Evolutionary conservation across 2,797 vertebrate species (phyloP).

Genomic region (Hyperoplus lanceolatus): DNA sequence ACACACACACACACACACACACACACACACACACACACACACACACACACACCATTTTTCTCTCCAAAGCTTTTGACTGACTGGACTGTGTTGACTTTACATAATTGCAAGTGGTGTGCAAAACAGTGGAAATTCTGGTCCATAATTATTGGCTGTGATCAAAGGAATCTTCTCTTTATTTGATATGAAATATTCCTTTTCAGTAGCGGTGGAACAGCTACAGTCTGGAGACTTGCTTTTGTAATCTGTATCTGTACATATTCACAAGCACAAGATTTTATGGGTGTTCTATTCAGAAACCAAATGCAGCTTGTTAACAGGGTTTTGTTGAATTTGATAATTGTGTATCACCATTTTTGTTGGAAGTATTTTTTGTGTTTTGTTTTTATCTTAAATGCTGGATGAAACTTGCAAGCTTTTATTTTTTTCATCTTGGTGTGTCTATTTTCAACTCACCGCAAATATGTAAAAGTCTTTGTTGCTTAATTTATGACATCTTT

Average conservation of each 20-base stretch:
- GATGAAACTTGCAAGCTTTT: background rate
- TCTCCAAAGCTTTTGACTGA: constrained; percentile 59
- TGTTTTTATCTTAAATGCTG: background rate
- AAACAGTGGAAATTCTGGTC: constrained; percentile 11
- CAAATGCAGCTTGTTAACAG: background rate
- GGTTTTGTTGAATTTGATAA: background rate
- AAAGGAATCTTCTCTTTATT: constrained; percentile 1
- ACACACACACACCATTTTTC: constrained; percentile 15
- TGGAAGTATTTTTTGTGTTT: background rate
- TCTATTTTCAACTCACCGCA: background rate
- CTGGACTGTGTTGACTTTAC: constrained; percentile 34
- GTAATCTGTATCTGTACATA: background rate
- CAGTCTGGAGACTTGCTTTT: background rate
- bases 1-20: background rate
- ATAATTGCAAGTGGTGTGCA: constrained; percentile 12
- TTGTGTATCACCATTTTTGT: background rate
- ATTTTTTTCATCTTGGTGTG: background rate
- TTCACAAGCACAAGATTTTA: background rate
- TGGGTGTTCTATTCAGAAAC: background rate
- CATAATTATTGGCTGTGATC: constrained; percentile 20
- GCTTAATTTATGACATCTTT: background rate
- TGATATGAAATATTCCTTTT: background rate
- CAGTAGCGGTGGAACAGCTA: background rate
- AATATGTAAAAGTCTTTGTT: background rate
- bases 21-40: background rate